phyloP scores from a whole-genome alignment of 2,888 invertebrate species.

The Odiellus spinosus region DNA sequence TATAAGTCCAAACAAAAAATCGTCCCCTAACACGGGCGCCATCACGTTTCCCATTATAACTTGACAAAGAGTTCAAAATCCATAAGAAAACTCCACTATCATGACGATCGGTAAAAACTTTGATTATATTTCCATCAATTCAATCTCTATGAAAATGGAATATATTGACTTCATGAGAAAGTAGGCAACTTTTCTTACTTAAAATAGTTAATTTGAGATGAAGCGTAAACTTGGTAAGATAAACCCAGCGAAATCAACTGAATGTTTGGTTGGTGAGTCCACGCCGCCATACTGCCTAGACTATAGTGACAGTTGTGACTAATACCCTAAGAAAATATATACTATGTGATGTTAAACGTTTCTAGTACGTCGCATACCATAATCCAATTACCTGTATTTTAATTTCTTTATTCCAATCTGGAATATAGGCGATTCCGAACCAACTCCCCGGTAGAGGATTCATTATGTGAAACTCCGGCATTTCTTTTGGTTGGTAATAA shows the following conservation, averaged over 20 bases:
- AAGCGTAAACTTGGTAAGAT: conserved; percentile 27
- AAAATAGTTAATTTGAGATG: conserved; percentile 33
- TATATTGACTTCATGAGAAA: too few species aligned
- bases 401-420: conserved; percentile 34
- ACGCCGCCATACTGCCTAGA: conserved; percentile 35
- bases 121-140: too few species aligned
- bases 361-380: too few species aligned
- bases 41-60: too few species aligned
- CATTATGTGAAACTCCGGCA: conserved; percentile 32
- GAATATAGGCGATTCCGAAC: conserved; percentile 53
- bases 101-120: too few species aligned
- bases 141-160: too few species aligned
- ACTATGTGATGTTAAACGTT: not conserved
- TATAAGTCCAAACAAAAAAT: too few species aligned
- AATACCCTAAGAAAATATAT: conserved; percentile 29
- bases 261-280: conserved; percentile 32
- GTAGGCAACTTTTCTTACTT: too few species aligned
- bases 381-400: conserved; percentile 37
- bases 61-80: too few species aligned
- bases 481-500: conserved; percentile 31
- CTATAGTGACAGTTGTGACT: conserved; percentile 36
- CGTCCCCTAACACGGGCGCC: too few species aligned
- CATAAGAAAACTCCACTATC: too few species aligned
- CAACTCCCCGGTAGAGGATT: conserved; percentile 50
- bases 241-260: conserved; percentile 31